These are phyloP conservation scores for Apteryx mantelli DNA, from an alignment of 2,113 vertebrate genomes.

Conservation along the genomic window DNA sequence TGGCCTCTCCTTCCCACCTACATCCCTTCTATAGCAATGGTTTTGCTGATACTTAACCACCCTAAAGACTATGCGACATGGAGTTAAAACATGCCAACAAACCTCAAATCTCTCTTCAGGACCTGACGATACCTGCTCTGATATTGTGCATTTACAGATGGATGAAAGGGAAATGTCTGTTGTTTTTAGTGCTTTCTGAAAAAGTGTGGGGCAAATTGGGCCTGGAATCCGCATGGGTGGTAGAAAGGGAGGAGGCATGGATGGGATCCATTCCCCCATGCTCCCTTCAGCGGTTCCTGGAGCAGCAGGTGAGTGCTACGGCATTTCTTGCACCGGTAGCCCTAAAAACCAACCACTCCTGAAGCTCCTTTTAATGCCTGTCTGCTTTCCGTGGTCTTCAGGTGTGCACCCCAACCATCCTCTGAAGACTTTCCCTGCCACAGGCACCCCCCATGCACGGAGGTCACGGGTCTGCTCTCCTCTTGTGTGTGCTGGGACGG, in stretches of 20 bases:
- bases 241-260: background rate
- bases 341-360: too few relatives aligned
- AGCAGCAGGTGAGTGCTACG: background rate
- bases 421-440: too few relatives aligned
- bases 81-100: background rate
- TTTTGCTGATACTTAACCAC: background rate
- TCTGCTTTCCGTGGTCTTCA: too few relatives aligned
- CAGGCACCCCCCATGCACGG: too few relatives aligned
- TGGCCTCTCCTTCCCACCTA: background rate
- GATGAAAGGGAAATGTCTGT: background rate
- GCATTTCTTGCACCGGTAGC: background rate
- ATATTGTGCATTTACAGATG: too few relatives aligned
- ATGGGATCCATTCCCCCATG: background rate
- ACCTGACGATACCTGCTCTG: too few relatives aligned
- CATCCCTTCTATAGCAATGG: background rate
- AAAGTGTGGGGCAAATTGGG: background rate
- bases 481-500: too few relatives aligned
- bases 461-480: too few relatives aligned
- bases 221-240: background rate
- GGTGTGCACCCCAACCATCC: too few relatives aligned
- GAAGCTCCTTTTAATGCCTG: too few relatives aligned
- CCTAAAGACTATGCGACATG: background rate
- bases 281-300: background rate
- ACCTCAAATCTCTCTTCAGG: too few relatives aligned
- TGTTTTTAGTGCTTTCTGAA: background rate